Evolutionary conservation across 1,140 invertebrate genomes (phyloP), one percentile per base, ranked within the genome.

Genomic region (Nebria ingens): DNA sequence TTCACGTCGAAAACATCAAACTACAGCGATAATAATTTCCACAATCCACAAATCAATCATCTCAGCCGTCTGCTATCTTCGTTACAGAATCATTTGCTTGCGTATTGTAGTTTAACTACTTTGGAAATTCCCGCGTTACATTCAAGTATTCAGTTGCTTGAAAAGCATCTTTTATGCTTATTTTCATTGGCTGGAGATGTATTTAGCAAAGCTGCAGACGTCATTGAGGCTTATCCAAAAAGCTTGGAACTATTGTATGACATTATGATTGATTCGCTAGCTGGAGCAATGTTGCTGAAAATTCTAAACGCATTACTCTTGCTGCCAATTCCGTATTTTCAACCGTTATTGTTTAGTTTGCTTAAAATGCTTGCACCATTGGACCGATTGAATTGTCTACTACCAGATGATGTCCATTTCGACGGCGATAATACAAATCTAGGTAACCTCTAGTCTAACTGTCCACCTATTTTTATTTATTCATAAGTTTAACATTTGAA

Each of bases 71-170:
- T 83, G 4, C 64, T 84, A 13, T 75, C 78, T 11, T 78, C 76
- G 2, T 62, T 84, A 17, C 81, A 84, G 61, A 80, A 79, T 64
- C 81, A 84, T 66, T 59, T 83, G 54, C 64, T 83, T 55, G 77
- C 80, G 0, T 74, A 76, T 42, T 60, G 60, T 17, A 63, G 59
- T 63, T 62, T 60, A 59, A 59, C 55, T 25, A 53, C 51, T 1
- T 55, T 56, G 17, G 19, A 56, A 38, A 9, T 52, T 3, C 51
- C 38, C 25, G 22, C 25, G 9, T 23, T 40, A 2, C 50, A 22
- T 1, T 61, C 62, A 13, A 57, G 60, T 12, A 29, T 70, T 22
- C 58, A 67, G n/a, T 66, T 79, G 12, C 57, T 81, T 19, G 70
- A 74, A 42, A 70, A 70, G 51, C 80, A 82, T 61, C 60, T 81